phyloP scores from a whole-genome alignment of 64 coral and sea anemone genomes.

The Hydrozoanthus tunicans region DNA sequence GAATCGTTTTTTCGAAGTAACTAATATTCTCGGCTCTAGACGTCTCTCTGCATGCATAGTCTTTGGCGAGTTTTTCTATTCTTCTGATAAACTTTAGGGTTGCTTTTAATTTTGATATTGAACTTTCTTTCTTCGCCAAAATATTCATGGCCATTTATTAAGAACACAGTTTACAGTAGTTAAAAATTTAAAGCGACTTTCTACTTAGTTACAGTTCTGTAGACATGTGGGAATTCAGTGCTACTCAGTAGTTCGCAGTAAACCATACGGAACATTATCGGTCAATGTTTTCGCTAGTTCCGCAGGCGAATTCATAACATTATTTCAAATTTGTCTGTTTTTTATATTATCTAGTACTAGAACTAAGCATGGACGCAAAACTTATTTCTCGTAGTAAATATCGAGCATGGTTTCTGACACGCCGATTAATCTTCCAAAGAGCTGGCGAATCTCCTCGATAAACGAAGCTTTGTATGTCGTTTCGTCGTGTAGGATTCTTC shows the following conservation, averaged over 20 bases:
- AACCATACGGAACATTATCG: neutral
- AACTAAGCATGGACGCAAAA: neutral
- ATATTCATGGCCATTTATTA: no score
- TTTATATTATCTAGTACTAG: neutral
- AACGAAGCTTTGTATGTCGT: conserved; percentile 83
- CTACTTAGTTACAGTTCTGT: no score
- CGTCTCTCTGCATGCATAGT: no score
- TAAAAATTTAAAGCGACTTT: no score
- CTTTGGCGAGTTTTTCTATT: no score
- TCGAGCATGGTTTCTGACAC: conserved; percentile 81
- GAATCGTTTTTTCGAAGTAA: no score
- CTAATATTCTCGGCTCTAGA: no score
- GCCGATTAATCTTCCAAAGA: conserved; percentile 73
- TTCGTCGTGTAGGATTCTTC: conserved; percentile 83
- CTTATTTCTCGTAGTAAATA: conserved; percentile 85
- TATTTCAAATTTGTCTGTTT: neutral
- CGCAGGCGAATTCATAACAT: neutral
- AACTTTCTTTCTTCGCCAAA: no score
- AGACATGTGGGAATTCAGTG: no score
- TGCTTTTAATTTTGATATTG: no score
- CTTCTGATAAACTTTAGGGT: no score
- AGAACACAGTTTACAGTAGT: no score
- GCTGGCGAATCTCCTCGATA: conserved; percentile 92
- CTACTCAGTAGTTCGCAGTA: neutral
- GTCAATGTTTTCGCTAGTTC: neutral